These are phyloP conservation scores for Epinephelus coioides DNA, from an alignment of 2,797 vertebrate genomes.

Conservation along the genomic window DNA sequence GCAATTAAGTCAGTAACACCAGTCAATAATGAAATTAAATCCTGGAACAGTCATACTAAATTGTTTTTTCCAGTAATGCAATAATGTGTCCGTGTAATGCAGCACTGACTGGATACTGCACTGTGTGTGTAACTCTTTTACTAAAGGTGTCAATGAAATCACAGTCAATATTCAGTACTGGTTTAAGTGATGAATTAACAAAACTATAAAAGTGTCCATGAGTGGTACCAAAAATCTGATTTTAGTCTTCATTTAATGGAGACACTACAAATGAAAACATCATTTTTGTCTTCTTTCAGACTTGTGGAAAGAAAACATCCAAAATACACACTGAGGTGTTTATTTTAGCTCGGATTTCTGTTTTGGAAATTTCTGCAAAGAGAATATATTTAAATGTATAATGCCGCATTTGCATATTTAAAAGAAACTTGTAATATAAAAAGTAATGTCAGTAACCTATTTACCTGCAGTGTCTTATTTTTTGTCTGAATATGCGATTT, in stretches of 20 bases:
- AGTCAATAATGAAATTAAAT: slow-evolving; percentile 39
- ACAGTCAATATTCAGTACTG: neutral
- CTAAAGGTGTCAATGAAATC: slow-evolving; percentile 1
- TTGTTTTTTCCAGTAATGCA: slow-evolving; percentile 21
- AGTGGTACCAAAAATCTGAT: neutral
- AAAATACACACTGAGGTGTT: no score
- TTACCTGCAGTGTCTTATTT: no score
- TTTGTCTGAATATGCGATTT: no score
- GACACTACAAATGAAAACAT: no score
- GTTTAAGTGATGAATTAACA: neutral
- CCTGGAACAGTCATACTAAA: slow-evolving; percentile 2
- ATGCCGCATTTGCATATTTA: no score
- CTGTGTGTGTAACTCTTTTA: slow-evolving; percentile 6
- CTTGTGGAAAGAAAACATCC: no score
- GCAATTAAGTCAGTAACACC: slow-evolving; percentile 38
- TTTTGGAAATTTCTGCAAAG: no score
- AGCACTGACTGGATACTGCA: neutral
- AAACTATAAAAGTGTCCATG: neutral
- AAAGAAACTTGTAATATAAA: no score
- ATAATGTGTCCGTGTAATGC: slow-evolving; percentile 5
- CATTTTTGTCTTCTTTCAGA: no score
- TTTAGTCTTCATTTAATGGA: neutral
- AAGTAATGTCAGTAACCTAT: no score
- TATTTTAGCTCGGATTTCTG: no score
- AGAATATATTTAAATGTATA: no score